phyloP scores from a whole-genome alignment of 2,797 vertebrate species.

The Scyliorhinus canicula region DNA sequence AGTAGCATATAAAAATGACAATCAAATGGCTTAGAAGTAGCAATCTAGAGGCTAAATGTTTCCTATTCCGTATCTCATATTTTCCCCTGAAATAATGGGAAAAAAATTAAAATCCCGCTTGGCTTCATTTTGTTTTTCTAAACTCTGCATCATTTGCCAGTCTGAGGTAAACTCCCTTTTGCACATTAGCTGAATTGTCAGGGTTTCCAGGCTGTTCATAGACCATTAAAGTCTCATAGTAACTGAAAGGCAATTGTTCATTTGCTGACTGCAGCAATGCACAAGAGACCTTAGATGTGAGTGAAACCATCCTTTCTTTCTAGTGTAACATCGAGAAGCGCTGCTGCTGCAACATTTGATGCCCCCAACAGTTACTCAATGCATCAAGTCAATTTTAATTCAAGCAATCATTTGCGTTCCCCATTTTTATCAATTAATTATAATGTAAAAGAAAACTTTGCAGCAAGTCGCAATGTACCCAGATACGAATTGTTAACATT shows the following conservation, averaged over 20 bases:
- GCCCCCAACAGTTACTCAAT: conserved; percentile 41
- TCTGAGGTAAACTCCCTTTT: conserved; percentile 51
- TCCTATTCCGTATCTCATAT: conserved; percentile 55
- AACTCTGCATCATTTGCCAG: conserved; percentile 43
- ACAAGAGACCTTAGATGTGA: conserved; percentile 51
- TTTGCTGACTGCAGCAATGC: conserved; percentile 55
- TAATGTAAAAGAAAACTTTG: conserved; percentile 55
- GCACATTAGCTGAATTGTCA: conserved; percentile 50
- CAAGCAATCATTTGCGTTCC: conserved; percentile 57
- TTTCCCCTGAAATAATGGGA: conserved; percentile 43
- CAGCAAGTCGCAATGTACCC: neutral
- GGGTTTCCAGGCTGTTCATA: conserved; percentile 55
- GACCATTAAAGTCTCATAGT: conserved; percentile 59
- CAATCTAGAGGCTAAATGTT: conserved; percentile 65
- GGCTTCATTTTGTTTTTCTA: conserved; percentile 38
- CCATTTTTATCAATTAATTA: conserved; percentile 54
- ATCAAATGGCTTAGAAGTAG: conserved; percentile 78
- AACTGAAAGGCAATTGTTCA: conserved; percentile 62
- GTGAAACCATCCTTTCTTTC: conserved; percentile 56
- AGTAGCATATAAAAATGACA: conserved; percentile 89
- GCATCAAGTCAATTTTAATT: conserved; percentile 57
- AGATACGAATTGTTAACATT: neutral
- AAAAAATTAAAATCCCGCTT: conserved; percentile 36
- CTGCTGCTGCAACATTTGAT: conserved; percentile 56
- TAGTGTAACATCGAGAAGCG: conserved; percentile 57